Base-by-base conservation (phyloP, 2,888 invertebrate genomes). In the Thymelicus lineola region DNA sequence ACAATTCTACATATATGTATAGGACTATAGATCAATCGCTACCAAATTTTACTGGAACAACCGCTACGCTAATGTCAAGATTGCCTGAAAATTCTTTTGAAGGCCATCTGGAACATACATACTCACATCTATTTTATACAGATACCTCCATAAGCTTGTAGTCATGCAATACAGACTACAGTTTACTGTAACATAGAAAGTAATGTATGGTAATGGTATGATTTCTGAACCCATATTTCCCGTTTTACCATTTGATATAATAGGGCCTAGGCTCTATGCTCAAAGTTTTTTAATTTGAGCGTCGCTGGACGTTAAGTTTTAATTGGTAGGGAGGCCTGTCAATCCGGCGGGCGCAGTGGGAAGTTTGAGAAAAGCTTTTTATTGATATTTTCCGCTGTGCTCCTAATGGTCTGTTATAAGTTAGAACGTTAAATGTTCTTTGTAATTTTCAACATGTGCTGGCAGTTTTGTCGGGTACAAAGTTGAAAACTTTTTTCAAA, bases 241-340 rank as follows among this genome's bases (percentile, higher is more conserved):
- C 17, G 20, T 38, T 20, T 36, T 14, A n/a, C 42, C n/a, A 42
- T 64, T 57, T 57, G 42, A 64, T 62, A 62, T 62, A 62, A 55
- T 38, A 15, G 57, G 28, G 57, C 55, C 65, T 55, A 65, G 53
- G 45, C 57, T 55, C 14, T 55, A 64, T 64, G 53, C 12, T 28
- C 20, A 57, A 65, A 65, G 65, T 65, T 65, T 65, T 65, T 65
- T 57, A 65, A 65, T 65, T 63, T 58, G 64, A 63, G 48, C 64
- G 50, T 53, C 70, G 35, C 70, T 70, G 70, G 70, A 70, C 70
- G 70, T 64, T 59, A 70, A 70, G 70, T 70, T 70, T 70, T 70
- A 70, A 70, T 70, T 69, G 63, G 58, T 64, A 59, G 28, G 63
- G 69, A 63, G 69, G 58, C 69, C 63, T 69, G 69, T 69, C 63